Percentiles rank a stretch among this genome's conserved stretches.
These are phyloP conservation scores for Cottus gobio DNA, from an alignment of 2,113 vertebrate species.

Conservation along the genomic window DNA sequence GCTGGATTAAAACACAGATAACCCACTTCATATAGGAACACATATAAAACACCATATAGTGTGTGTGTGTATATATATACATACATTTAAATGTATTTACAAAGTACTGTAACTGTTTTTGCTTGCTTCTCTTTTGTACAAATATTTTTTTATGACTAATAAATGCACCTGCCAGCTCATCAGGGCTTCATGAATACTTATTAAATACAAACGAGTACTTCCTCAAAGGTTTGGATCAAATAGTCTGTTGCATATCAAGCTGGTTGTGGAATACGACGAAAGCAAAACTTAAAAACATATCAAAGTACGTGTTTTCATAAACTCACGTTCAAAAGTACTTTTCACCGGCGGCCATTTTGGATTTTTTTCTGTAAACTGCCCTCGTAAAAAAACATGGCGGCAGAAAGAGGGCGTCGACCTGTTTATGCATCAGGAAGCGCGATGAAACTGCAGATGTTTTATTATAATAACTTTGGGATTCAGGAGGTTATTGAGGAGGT, in stretches of 20 bases:
- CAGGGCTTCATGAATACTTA: constrained; percentile 70
- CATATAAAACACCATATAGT: constrained; percentile 80
- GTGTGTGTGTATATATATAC: constrained; percentile 69
- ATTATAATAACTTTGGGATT: background rate
- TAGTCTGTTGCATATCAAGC: constrained; percentile 78
- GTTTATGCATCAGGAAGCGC: constrained; percentile 3
- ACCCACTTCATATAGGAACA: constrained; percentile 81
- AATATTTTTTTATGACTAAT: constrained; percentile 73
- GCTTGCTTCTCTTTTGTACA: constrained; percentile 74
- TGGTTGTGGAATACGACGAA: constrained; percentile 67
- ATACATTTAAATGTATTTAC: constrained; percentile 80
- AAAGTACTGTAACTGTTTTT: constrained; percentile 74
- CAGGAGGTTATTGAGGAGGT: background rate
- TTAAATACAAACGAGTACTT: constrained; percentile 64
- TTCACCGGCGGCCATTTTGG: background rate
- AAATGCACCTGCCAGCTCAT: constrained; percentile 75
- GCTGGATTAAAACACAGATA: constrained; percentile 75
- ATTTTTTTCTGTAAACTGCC: too few species aligned
- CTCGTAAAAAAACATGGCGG: background rate
- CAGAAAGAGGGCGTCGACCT: background rate
- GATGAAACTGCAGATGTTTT: background rate
- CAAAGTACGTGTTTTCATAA: constrained; percentile 45
- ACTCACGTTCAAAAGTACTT: constrained; percentile 57
- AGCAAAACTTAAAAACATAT: constrained; percentile 53
- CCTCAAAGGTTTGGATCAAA: too few species aligned